Evolutionary conservation across 2,113 vertebrate genomes (phyloP).

Genomic region (Rhegmatorhina hoffmannsi): DNA sequence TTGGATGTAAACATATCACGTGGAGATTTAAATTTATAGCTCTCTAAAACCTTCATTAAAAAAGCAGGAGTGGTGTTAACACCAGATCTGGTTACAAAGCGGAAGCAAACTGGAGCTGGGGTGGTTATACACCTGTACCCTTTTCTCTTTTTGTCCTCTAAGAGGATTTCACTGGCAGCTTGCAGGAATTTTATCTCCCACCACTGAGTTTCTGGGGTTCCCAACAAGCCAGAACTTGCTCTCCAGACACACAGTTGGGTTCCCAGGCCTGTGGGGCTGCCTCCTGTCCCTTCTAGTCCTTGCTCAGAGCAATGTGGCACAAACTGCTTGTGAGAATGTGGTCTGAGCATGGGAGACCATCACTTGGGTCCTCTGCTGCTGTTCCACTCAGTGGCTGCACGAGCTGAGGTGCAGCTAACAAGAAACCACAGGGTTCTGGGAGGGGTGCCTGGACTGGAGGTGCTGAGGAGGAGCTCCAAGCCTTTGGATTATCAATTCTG

Average conservation of each 20-base stretch:
- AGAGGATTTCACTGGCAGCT: background rate
- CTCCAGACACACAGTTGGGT: background rate
- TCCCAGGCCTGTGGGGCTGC: background rate
- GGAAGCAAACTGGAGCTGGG: background rate
- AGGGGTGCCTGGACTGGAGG: background rate
- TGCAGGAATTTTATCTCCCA: background rate
- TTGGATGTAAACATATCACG: background rate
- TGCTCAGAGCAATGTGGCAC: background rate
- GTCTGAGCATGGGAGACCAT: background rate
- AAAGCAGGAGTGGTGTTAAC: background rate
- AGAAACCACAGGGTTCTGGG: background rate
- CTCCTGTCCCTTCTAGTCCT: background rate
- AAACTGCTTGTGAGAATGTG: background rate
- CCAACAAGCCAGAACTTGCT: background rate
- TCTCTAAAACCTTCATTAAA: background rate
- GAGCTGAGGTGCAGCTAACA: background rate
- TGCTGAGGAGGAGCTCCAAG: background rate
- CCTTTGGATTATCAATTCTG: background rate
- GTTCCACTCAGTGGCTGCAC: background rate
- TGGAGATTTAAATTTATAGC: background rate
- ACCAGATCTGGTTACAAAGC: background rate
- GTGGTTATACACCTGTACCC: fast-evolving
- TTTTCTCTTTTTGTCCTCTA: background rate
- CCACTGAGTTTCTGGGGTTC: background rate
- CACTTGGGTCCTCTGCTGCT: background rate